Evolutionary conservation across 2,797 vertebrate species (phyloP), one percentile per base, ranked within the genome.

Genomic region (Cirrhinus molitorella): DNA sequence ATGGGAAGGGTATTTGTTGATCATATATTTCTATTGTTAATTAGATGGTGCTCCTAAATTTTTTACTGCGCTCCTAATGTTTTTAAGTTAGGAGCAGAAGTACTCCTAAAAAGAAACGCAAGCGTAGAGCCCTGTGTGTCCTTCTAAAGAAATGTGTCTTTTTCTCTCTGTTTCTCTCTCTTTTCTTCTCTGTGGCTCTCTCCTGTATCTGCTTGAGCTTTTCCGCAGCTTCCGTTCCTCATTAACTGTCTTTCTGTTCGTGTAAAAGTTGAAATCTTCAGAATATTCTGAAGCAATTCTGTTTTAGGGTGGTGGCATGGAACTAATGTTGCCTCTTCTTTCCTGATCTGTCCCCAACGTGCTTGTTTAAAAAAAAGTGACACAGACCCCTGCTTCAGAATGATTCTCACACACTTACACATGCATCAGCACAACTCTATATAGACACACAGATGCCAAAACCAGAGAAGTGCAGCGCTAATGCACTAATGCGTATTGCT

Each of bases 231-330:
- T 96, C 91, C 92, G 93, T 95, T 96, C 93, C 95, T 97, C 95
- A 94, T 94, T 93, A 63, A 95, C 93, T 88, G 81, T 91, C 76
- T 94, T 87, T 93, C 85, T 93, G 84, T 95, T 90, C 94, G 85
- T 92, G 88, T 87, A 74, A 76, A 85, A 87, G 95, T 94, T 96
- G 94, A 94, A 93, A 96, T 95, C 97, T 97, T 97, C 95, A 96
- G 98, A 99, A 99, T 99, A 99, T 99, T 99, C 98, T 99, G 98
- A 99, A 99, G 98, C 98, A 99, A 97, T 99, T 99, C 98, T 99
- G 98, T 99, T 99, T 99, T 97, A 99, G 98, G 98, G 96, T 96
- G 97, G 98, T 99, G 98, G 98, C 98, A 99, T 99, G 98, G 98
- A 99, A 99, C 98, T 96, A 94, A 97, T 90, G 97, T 99, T 98